These are phyloP conservation scores for Ciconia stormi DNA, from an alignment of 2,113 vertebrate species.

Conservation along the genomic window DNA sequence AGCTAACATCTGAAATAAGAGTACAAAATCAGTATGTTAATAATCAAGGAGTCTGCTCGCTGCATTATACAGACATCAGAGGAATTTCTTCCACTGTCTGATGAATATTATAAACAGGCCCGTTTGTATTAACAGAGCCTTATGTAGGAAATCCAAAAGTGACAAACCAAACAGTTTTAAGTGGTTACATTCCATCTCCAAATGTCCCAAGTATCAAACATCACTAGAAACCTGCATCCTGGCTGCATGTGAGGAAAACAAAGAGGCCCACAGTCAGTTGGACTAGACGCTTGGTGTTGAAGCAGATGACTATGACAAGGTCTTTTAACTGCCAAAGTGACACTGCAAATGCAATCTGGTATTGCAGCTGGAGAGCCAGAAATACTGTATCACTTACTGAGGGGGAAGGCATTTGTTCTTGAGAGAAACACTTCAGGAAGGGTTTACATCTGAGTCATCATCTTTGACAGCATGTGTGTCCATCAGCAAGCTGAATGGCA, in stretches of 20 bases:
- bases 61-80: slow-evolving; percentile 33
- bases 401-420: slow-evolving; percentile 45
- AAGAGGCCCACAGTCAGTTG: not conserved
- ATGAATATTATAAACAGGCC: slow-evolving; percentile 18
- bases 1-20: slow-evolving; percentile 43
- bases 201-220: not conserved
- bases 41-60: slow-evolving; percentile 24
- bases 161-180: slow-evolving; percentile 45
- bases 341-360: slow-evolving; percentile 20
- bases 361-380: slow-evolving; percentile 16
- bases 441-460: slow-evolving; percentile 48
- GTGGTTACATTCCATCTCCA: slow-evolving; percentile 26
- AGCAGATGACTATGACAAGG: slow-evolving; percentile 14
- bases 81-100: slow-evolving; percentile 48
- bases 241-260: not conserved
- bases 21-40: slow-evolving; percentile 7
- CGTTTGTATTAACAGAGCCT: not conserved
- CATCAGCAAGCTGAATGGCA: not conserved
- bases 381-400: not conserved
- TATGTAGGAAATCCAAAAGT: slow-evolving; percentile 40
- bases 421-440: slow-evolving; percentile 22
- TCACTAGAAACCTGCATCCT: not conserved
- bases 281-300: not conserved
- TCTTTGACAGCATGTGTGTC: slow-evolving; percentile 12
- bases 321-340: slow-evolving; percentile 7